Base-by-base conservation (phyloP, 2,797 vertebrate species). In the Periophthalmus magnuspinnatus region DNA sequence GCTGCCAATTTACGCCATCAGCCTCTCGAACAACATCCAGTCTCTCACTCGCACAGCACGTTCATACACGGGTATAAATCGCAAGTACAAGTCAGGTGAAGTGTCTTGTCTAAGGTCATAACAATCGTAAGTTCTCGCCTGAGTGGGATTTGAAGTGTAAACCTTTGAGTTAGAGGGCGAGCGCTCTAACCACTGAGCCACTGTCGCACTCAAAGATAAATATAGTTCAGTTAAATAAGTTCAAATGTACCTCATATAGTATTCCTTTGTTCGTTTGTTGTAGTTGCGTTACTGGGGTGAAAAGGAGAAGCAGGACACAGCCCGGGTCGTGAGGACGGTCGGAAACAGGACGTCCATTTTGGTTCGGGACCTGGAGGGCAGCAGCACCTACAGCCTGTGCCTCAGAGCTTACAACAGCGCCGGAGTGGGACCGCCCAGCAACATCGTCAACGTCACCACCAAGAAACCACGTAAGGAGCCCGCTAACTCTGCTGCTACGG, bases 381-480 rank as follows among this genome's bases (percentile, higher is more conserved):
- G 94, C 24, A 94, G 82, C 0, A 92, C 95, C n/a, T 97, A 97
- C 72, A 92, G 93, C 72, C 65, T 99, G 76, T 93, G 93, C 13
- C 94, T 98, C 48, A 91, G 91, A 72, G 96, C 96, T 0, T 97
- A 96, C 83, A 99, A 97, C 90, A 96, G 95, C 0, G 96, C 96
- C 0, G 97, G 97, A 65, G 93, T 95, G 5, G 97, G 97, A 41
- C 96, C 96, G 6, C 91, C 94, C 84, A 96, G 96, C 33, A 83
- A 83, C 5, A 77, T 88, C 0, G 94, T 97, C 89, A 97, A 98
- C 10, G 94, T 96, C 89, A 97, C 96, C 10, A 98, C 96, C 81
- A 95, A 93, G 78, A 98, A 97, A 80, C 96, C 97, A 33, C 97
- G 96, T 98, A 91, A 95, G 96, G 92, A 62, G 58, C 56, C 17